These are phyloP conservation scores for Fragum fragum DNA, from an alignment of 2,888 invertebrate species.

Conservation along the genomic window DNA sequence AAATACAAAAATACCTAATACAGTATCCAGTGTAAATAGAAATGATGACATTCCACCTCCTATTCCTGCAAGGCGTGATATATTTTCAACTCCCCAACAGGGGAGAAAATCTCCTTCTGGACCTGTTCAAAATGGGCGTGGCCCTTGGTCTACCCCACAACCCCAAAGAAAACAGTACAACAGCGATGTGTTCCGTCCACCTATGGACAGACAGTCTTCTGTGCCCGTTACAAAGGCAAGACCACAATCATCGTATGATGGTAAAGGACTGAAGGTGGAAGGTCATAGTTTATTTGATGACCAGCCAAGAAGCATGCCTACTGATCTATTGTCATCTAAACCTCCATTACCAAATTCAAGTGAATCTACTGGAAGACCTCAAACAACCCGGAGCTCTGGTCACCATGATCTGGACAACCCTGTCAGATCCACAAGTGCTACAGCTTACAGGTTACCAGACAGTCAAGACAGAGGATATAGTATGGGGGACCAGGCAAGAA, in stretches of 20 bases:
- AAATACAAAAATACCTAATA: slow-evolving; percentile 45
- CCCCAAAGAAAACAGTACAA: slow-evolving; percentile 67
- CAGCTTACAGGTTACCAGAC: slow-evolving; percentile 40
- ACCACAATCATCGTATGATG: slow-evolving; percentile 29
- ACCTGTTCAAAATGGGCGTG: slow-evolving; percentile 35
- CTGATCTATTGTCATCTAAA: slow-evolving; percentile 42
- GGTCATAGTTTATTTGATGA: slow-evolving; percentile 39
- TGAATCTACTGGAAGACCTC: slow-evolving; percentile 12
- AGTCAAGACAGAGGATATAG: slow-evolving; percentile 35
- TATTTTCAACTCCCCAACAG: slow-evolving; percentile 60
- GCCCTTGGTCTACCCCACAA: slow-evolving; percentile 72
- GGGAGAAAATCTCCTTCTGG: slow-evolving; percentile 55
- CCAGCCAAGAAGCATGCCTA: slow-evolving; percentile 57
- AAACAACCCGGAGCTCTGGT: background rate
- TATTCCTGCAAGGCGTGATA: slow-evolving; percentile 34
- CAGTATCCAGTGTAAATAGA: slow-evolving; percentile 1
- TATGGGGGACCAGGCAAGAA: slow-evolving; percentile 10
- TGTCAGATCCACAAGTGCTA: slow-evolving; percentile 17
- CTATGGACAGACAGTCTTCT: slow-evolving; percentile 61
- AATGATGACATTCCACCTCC: slow-evolving; percentile 14
- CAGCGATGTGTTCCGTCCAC: slow-evolving; percentile 16
- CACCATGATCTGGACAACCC: background rate
- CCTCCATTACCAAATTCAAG: slow-evolving; percentile 58
- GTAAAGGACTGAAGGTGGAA: slow-evolving; percentile 27
- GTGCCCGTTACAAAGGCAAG: slow-evolving; percentile 27